Percentiles rank a stretch among this genome's conserved stretches.
phyloP scores from a whole-genome alignment of 2,888 invertebrate genomes.

The Drosophila falleni region DNA sequence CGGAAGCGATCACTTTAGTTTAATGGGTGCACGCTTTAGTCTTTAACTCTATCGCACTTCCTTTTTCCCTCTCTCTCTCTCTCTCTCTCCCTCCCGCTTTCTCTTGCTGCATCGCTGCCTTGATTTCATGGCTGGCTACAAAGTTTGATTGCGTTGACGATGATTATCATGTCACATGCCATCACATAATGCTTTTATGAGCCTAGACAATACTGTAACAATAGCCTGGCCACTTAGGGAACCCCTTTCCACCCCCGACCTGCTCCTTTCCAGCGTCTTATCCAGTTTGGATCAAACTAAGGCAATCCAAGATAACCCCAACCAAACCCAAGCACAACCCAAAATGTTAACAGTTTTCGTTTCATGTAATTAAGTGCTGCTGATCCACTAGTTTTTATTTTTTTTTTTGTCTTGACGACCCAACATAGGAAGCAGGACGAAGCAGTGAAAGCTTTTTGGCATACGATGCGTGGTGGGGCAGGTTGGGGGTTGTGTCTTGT shows the following conservation, averaged over 20 bases:
- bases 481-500: conserved; percentile 33
- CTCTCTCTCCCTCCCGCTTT: not conserved
- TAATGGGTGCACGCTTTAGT: conserved; percentile 50
- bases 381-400: conserved; percentile 75
- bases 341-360: conserved; percentile 79
- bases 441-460: conserved; percentile 63
- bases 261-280: not conserved
- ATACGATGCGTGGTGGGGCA: not conserved
- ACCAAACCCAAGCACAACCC: not conserved
- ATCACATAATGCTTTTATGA: conserved; percentile 61
- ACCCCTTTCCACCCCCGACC: not conserved
- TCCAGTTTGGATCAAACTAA: conserved; percentile 9
- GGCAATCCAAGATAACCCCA: not conserved
- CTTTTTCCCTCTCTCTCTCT: not conserved
- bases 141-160: conserved; percentile 41
- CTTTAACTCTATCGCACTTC: conserved; percentile 30
- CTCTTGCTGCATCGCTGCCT: not conserved
- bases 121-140: conserved; percentile 12
- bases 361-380: conserved; percentile 81
- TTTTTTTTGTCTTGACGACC: conserved; percentile 53
- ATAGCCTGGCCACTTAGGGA: conserved; percentile 59
- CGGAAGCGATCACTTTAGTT: conserved; percentile 22
- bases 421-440: conserved; percentile 24
- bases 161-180: conserved; percentile 78
- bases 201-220: conserved; percentile 48